phyloP scores from a whole-genome alignment of 1,140 invertebrate species.

The Pollicipes pollicipes region DNA sequence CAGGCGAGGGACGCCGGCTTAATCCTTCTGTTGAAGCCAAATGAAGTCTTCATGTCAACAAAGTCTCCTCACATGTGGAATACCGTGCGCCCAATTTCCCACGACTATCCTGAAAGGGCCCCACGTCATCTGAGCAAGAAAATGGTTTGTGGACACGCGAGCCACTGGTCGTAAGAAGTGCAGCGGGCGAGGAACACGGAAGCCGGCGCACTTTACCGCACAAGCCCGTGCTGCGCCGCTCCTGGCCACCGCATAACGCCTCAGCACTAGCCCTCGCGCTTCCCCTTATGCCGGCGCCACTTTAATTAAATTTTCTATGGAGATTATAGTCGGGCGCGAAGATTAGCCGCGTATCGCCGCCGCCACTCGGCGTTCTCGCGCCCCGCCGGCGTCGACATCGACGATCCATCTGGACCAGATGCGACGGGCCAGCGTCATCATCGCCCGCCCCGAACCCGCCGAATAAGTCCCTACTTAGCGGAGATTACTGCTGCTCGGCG shows the following conservation, averaged over 20 bases:
- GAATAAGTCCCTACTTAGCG: not conserved
- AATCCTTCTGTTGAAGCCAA: no score
- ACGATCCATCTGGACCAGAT: not conserved
- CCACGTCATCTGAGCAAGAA: no score
- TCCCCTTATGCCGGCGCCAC: not conserved
- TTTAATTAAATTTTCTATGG: slow-evolving; percentile 2
- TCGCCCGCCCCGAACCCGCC: no score
- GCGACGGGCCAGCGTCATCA: not conserved
- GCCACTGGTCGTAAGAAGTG: no score
- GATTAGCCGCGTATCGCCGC: not conserved
- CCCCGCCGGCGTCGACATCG: not conserved
- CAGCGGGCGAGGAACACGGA: no score
- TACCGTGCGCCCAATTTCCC: no score
- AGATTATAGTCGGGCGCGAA: not conserved
- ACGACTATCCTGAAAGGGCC: no score
- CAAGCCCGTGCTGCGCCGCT: not conserved
- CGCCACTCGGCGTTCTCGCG: not conserved
- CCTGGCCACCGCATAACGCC: not conserved
- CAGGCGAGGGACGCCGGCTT: no score
- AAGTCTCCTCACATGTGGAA: no score
- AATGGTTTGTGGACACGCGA: not conserved
- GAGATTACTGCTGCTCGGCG: not conserved
- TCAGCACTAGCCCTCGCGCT: no score
- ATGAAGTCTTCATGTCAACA: no score
- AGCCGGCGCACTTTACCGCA: no score